Base-by-base conservation (phyloP, 2,113 vertebrate species). In the Protomyctophum bolini region DNA sequence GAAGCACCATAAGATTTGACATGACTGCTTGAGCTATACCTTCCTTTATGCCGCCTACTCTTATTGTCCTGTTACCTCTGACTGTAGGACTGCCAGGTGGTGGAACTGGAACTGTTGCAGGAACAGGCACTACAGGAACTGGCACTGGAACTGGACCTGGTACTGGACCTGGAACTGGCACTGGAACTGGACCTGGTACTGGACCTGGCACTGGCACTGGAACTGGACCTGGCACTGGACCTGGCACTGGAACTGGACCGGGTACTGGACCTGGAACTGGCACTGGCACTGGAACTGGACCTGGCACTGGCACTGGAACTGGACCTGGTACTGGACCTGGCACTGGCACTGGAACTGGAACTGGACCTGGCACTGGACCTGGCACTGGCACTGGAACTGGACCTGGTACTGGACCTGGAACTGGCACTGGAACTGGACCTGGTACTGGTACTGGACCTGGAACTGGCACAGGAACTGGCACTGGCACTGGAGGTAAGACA, bases 11-110 rank as follows among this genome's bases (percentile, higher is more conserved):
- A 49, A 15, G 0, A 6, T 78, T 68, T 68, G 1, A 70, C 5
- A 29, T 54, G n/a, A 50, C 15, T 60, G 7, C 6, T 58, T 60
- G 9, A 29, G 65, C 10, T 21, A 21, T 21, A 21, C 21, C 21
- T 10, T 72, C 33, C 33, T 48, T 47, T 4, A 58, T 51, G 28
- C 14, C 51, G 47, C 15, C 9, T 50, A 21, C 21, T 41, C 48
- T 10, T 54, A 6, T 8, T 52, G 9, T 54, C 65, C 12, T 29
- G n/a, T 49, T 21, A 52, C 50, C 10, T 33, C 41, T 49, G 66
- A 54, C 46, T 80, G 4, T n/a, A 91, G 92, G 84, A 28, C 84
- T 76, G 73, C 67, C 84, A 61, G 82, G 67, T 75, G 81, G 50
- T 11, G 62, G 11, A 10, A 33, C 63, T 71, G 76, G 73, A 14